These are phyloP conservation scores for Athetis lepigone DNA, from an alignment of 2,888 invertebrate species.

Conservation along the genomic window DNA sequence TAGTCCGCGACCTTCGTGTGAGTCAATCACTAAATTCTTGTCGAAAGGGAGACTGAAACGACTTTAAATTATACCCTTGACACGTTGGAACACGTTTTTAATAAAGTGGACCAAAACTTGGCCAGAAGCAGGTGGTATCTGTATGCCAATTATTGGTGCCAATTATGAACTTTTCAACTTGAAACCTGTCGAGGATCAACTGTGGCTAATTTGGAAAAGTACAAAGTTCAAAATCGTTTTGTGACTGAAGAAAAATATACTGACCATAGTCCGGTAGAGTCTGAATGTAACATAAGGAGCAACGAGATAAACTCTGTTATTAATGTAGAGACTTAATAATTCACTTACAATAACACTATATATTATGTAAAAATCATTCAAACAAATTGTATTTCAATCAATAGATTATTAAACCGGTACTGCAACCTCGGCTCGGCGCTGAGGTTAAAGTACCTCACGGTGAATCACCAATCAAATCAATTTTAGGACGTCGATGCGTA, in stretches of 20 bases:
- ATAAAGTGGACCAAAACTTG: conserved; percentile 30
- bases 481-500: not conserved
- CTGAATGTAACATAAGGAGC: no score
- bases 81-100: conserved; percentile 43
- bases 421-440: no score
- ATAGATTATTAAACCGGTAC: no score
- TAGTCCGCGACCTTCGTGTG: conserved; percentile 80
- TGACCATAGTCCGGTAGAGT: not conserved
- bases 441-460: no score
- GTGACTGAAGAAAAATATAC: not conserved
- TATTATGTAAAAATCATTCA: no score
- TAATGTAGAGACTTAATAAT: no score
- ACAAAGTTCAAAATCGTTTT: not conserved
- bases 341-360: no score
- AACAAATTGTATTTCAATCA: no score
- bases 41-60: conserved; percentile 58
- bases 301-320: no score
- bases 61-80: conserved; percentile 39
- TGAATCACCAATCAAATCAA: not conserved
- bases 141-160: conserved; percentile 10
- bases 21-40: conserved; percentile 69
- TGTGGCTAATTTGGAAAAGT: not conserved
- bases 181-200: not conserved
- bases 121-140: conserved; percentile 6
- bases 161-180: conserved; percentile 14